Evolutionary conservation across 1,140 invertebrate species (phyloP), one percentile per base, ranked within the genome.

Genomic region (Eriosoma lanigerum): DNA sequence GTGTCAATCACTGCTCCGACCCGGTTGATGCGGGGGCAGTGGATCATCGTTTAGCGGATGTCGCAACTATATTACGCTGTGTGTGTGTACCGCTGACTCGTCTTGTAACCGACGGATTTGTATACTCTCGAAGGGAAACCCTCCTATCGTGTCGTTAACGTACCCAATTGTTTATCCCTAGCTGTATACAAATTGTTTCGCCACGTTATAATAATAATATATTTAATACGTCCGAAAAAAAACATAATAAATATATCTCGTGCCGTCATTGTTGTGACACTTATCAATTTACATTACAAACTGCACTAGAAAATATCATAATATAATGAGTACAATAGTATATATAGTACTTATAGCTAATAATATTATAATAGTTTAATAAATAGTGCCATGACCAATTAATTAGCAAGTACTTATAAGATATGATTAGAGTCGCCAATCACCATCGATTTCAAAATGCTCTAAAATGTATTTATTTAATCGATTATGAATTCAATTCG

Each of bases 11-110:
- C 66, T 9, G 32, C 32, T 8, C 15, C 21, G 26, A 24, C 3
- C 9, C 44, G 12, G 26, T 73, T 38, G 32, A 38, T 38, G 38
- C 56, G 38, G 24, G 24, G 17, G 48, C 3, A 24, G 26, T 19
- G 24, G 15, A 12, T 50, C 24, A 15, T 64, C 64, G 32, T 62
- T 78, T 46, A 29, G 24, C 56, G 44, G 75, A 78, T 62, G 56
- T 78, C 68, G 68, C 68, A 26, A 72, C 68, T 70, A 9, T 66
- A n/a, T 44, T 62, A 26, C 13, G 0, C 24, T 12, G 0, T 24
- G 21, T 58, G 54, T 4, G 54, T 58, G 21, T 13, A 21, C 32
- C 38, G 0, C 10, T 4, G 9, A 66, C 32, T 66, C 32, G 38
- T 48, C 21, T 24, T 48, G 21, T 17, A n/a, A 38, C n/a, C 64